A percentile compares a stretch with the other conserved stretches of the same genome.
phyloP scores from a whole-genome alignment of 2,888 invertebrate species.

The Lacanobia oleracea region DNA sequence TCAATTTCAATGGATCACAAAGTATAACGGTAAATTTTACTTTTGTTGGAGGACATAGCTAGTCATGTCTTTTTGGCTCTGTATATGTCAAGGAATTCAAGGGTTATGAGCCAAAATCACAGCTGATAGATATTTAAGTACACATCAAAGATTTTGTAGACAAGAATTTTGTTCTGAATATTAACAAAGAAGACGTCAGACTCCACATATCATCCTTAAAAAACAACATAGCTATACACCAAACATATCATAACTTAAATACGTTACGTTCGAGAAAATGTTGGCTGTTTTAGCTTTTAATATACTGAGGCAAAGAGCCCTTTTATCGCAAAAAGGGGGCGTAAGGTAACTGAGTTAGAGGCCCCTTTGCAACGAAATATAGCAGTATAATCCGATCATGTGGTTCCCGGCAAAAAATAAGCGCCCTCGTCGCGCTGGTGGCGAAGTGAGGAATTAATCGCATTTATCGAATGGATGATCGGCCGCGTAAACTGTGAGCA shows the following conservation, averaged over 20 bases:
- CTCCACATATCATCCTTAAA: constrained; percentile 1
- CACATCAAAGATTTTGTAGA: neutral
- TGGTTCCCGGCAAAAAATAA: constrained; percentile 52
- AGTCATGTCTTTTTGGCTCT: too few species aligned
- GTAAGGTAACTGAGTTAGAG: constrained; percentile 54
- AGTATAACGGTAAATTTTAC: too few species aligned
- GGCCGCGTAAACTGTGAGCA: neutral
- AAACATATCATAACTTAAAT: constrained; percentile 34
- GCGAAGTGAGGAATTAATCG: constrained; percentile 38
- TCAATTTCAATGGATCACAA: too few species aligned
- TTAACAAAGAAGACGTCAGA: constrained; percentile 5
- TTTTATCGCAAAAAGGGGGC: constrained; percentile 44
- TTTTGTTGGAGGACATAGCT: too few species aligned
- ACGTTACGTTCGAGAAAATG: constrained; percentile 32
- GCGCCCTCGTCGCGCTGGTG: constrained; percentile 17
- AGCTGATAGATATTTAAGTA: neutral
- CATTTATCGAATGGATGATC: constrained; percentile 35
- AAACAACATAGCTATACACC: constrained; percentile 3
- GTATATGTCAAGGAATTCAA: too few species aligned
- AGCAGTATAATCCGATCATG: constrained; percentile 54
- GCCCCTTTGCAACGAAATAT: constrained; percentile 55
- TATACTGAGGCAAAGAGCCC: constrained; percentile 49
- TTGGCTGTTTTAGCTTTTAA: constrained; percentile 43
- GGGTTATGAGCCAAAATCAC: too few species aligned
- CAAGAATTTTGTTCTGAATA: neutral